Percentiles rank a stretch among this genome's conserved stretches.
phyloP scores from a whole-genome alignment of 2,113 vertebrate genomes.

The Callipepla squamata region DNA sequence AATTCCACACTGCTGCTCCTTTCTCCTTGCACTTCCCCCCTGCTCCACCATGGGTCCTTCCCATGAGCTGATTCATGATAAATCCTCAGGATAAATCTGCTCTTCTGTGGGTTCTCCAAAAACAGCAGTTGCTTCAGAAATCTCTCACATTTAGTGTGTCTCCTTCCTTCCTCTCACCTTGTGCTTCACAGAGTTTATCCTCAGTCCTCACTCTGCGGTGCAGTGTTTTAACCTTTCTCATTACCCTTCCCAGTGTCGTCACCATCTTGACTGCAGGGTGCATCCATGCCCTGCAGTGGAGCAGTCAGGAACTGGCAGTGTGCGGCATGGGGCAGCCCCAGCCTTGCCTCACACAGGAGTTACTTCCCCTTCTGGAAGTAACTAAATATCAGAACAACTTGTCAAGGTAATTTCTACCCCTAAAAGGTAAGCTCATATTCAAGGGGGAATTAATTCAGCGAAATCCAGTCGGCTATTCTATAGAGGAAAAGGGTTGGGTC shows the following conservation, averaged over 20 bases:
- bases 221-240: neutral
- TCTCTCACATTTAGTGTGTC: rapidly evolving
- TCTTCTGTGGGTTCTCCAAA: neutral
- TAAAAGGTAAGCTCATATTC: rapidly evolving
- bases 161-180: neutral
- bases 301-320: rapidly evolving
- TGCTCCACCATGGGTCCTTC: rapidly evolving
- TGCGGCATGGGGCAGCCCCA: rapidly evolving
- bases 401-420: neutral
- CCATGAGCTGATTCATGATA: neutral
- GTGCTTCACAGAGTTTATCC: neutral
- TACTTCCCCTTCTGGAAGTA: neutral
- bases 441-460: neutral
- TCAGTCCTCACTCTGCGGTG: rapidly evolving
- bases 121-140: neutral
- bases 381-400: neutral
- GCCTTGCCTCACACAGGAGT: rapidly evolving
- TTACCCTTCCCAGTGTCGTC: rapidly evolving
- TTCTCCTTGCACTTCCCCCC: neutral
- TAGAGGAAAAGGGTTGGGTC: neutral
- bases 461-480: neutral
- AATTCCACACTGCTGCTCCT: neutral
- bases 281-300: rapidly evolving
- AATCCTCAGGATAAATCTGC: neutral
- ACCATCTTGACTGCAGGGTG: rapidly evolving